Conservation (phyloP, 2,113 vertebrate species). For the Vicugna pacos region DNA sequence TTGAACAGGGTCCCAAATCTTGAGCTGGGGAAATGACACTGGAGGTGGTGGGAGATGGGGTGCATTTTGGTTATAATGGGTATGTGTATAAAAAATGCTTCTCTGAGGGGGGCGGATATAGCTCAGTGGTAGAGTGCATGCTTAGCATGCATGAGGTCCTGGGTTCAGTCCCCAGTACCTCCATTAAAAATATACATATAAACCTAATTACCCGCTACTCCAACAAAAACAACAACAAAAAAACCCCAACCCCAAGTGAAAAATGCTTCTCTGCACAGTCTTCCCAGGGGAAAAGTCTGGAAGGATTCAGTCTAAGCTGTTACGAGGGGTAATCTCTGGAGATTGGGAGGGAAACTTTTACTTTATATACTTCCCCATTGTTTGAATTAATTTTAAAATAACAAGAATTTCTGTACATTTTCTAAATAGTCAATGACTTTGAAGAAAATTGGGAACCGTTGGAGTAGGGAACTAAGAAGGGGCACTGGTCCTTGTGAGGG, state of each 20-base stretch:
- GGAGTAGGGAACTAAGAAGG: not conserved
- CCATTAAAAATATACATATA: too few species aligned
- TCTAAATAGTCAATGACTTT: not conserved
- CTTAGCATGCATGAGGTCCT: too few species aligned
- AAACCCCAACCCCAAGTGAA: not conserved
- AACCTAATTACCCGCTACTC: too few species aligned
- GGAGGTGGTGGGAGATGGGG: not conserved
- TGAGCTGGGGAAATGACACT: not conserved
- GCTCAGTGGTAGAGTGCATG: too few species aligned
- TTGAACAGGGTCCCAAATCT: not conserved
- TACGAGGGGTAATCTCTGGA: not conserved
- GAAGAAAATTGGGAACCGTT: not conserved
- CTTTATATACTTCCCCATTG: not conserved
- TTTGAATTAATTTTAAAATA: not conserved
- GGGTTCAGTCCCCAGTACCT: too few species aligned
- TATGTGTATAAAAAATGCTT: not conserved
- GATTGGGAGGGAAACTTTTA: not conserved
- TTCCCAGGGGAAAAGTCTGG: not conserved
- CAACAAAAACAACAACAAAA: too few species aligned
- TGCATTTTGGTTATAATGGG: not conserved
- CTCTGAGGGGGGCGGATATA: not conserved
- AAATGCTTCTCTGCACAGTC: not conserved
- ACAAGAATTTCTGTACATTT: not conserved
- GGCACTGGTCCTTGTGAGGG: fast-evolving
- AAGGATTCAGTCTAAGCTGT: not conserved